Base-by-base conservation (phyloP, 2,797 vertebrate genomes). In the Mormyrops attenuatus region DNA sequence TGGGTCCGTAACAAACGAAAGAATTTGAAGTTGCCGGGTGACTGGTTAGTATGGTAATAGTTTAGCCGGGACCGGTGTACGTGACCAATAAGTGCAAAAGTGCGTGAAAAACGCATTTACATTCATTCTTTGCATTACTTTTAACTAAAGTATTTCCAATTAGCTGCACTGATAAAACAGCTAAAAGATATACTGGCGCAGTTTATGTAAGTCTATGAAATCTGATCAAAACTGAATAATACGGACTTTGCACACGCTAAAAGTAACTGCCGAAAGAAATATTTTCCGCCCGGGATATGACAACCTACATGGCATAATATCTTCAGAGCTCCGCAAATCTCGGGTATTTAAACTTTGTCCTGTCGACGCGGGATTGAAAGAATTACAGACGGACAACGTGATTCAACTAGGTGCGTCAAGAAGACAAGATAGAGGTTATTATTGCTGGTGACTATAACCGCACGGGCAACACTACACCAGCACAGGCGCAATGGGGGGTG, bases 21-120 rank as follows among this genome's bases (percentile, higher is more conserved):
- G 94, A 93, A 93, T 94, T 92, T 89, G 93, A 93, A 91, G 90
- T 90, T 92, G 94, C 93, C 92, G 93, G 92, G 92, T 92, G 93
- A 92, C 93, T 88, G 90, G 63, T 88, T 90, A 90, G 3, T 53
- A 82, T 47, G 88, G 73, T 82, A 77, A 60, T 82, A 89, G 38
- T 69, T 80, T 50, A 85, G 41, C n/a, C 3, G 69, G n/a, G 6
- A 49, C 30, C 30, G 13, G 69, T 73, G 3, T 73, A 34, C 30
- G 34, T 73, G 30, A 38, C 26, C 30, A 73, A 38, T 38, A 13
- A 73, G 34, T 17, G 17, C 69, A 73, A 77, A 41, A 77, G 15
- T 41, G 73, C 38, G 73, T 80, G 73, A n/a, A 8, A 30, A 80
- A 77, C 1, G 26, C 9, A 30, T 69, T 69, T 30, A 3, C 69